These are phyloP conservation scores for Eolophus roseicapilla DNA, from an alignment of 2,113 vertebrate species.

Conservation along the genomic window DNA sequence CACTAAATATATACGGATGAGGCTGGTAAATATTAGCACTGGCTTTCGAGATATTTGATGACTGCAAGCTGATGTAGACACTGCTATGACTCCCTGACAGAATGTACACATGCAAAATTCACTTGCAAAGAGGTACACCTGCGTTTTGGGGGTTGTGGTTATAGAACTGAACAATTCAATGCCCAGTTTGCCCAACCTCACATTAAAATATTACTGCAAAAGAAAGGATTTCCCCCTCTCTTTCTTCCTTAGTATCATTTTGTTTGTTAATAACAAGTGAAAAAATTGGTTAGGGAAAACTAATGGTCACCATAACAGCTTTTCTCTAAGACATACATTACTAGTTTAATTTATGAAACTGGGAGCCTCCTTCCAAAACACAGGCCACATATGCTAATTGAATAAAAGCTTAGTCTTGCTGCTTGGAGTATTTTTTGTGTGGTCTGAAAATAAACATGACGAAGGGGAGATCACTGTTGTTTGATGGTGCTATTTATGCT, in stretches of 20 bases:
- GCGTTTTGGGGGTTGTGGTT: not conserved
- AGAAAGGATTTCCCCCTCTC: not conserved
- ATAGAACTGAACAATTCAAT: not conserved
- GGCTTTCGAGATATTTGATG: not conserved
- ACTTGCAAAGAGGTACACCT: not conserved
- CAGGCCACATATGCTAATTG: not conserved
- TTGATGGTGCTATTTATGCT: not conserved
- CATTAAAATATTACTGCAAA: not conserved
- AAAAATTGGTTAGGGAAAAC: not conserved
- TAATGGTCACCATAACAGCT: not conserved
- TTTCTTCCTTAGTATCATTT: not conserved
- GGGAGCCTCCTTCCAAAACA: not conserved
- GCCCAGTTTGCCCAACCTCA: not conserved
- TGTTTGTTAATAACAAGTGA: not conserved
- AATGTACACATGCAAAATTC: not conserved
- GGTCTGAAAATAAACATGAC: not conserved
- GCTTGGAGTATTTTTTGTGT: not conserved
- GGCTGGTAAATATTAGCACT: not conserved
- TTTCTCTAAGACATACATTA: not conserved
- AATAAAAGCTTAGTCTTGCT: not conserved
- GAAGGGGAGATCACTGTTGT: not conserved
- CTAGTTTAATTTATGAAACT: not conserved
- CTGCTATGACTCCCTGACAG: not conserved
- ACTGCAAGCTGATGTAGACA: not conserved
- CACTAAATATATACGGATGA: not conserved